Percentiles rank a stretch among this genome's conserved stretches.
These are phyloP conservation scores for Folsomia candida DNA, from an alignment of 2,888 invertebrate species.

Conservation along the genomic window DNA sequence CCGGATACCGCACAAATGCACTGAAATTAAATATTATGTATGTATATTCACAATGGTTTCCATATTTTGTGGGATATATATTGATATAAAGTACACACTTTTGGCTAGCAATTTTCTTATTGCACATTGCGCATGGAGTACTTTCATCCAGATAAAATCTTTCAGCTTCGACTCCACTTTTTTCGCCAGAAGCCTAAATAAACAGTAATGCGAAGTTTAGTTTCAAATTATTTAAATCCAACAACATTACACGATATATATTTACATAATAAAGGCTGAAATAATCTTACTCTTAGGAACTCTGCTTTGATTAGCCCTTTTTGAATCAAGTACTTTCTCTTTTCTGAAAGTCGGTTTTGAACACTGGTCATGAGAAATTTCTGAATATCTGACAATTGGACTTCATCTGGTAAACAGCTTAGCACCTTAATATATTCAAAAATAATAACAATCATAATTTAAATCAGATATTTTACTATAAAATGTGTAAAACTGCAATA, in stretches of 20 bases:
- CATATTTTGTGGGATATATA: no score
- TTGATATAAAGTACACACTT: no score
- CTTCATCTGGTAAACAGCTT: constrained; percentile 74
- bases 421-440: constrained; percentile 60
- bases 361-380: constrained; percentile 76
- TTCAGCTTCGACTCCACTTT: constrained; percentile 77
- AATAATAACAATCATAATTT: no score
- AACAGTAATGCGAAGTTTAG: no score
- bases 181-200: constrained; percentile 69
- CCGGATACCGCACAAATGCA: constrained; percentile 88
- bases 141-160: constrained; percentile 80
- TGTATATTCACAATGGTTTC: no score
- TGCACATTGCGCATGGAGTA: constrained; percentile 86
- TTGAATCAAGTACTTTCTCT: constrained; percentile 72
- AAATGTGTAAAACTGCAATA: not conserved
- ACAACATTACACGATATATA: not conserved
- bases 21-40: constrained; percentile 56
- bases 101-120: constrained; percentile 88
- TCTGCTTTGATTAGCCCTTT: constrained; percentile 82
- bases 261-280: not conserved
- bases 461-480: constrained; percentile 2
- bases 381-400: constrained; percentile 72
- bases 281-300: constrained; percentile 69
- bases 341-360: constrained; percentile 69
- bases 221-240: not conserved